Evolutionary conservation across 2,113 vertebrate species (phyloP).

Genomic region (Cebus imitator): DNA sequence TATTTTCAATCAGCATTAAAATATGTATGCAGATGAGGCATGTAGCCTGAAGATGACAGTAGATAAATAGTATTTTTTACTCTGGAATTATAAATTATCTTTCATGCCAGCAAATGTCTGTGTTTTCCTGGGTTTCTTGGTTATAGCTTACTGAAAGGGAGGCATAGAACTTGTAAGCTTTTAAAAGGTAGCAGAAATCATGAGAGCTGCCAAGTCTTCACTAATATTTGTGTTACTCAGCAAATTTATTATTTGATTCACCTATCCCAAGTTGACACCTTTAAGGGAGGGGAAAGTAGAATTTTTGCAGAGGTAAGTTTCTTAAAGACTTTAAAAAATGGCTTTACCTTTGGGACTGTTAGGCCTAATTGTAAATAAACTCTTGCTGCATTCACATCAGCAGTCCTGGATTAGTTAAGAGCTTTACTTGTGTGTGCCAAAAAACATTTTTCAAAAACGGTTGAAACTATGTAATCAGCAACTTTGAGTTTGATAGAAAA

Average conservation of each 20-base stretch:
- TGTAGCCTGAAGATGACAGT: background rate
- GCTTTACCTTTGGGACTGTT: conserved; percentile 58
- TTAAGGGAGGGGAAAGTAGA: background rate
- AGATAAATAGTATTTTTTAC: background rate
- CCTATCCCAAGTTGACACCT: conserved; percentile 4
- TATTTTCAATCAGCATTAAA: background rate
- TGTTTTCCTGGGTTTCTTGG: conserved; percentile 3
- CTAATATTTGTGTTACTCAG: conserved; percentile 46
- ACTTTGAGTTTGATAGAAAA: conserved; percentile 48
- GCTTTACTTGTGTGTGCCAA: conserved; percentile 46
- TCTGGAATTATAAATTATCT: background rate
- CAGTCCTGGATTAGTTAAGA: conserved; percentile 52
- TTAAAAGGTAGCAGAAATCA: background rate
- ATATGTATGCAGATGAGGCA: background rate
- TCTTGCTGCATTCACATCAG: conserved; percentile 29
- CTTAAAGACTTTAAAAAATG: conserved; percentile 51
- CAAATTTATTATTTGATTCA: conserved; percentile 50
- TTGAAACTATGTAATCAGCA: conserved; percentile 55
- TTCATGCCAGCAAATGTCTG: background rate
- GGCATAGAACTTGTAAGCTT: background rate
- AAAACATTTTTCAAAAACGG: conserved; percentile 54
- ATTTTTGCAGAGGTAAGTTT: conserved; percentile 62
- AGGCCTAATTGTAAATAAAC: conserved; percentile 56
- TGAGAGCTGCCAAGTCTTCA: background rate
- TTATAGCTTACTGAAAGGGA: background rate